These are phyloP conservation scores for Macrosiphum euphorbiae DNA, from an alignment of 2,888 invertebrate species.

Conservation along the genomic window DNA sequence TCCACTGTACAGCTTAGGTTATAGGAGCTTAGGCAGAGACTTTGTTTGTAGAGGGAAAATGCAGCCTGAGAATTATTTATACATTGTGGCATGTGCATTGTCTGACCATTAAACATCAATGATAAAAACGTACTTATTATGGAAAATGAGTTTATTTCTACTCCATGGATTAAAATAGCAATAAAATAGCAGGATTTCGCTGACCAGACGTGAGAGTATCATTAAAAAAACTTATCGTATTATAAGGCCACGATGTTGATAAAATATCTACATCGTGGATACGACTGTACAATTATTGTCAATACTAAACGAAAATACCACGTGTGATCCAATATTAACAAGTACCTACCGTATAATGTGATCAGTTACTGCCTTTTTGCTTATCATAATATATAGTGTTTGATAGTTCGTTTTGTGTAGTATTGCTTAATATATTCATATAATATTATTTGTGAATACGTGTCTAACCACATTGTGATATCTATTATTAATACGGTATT, in stretches of 20 bases:
- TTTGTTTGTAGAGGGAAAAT: too few relatives aligned
- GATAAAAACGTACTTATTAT: too few relatives aligned
- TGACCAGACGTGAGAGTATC: background rate
- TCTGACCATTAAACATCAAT: too few relatives aligned
- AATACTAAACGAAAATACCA: background rate
- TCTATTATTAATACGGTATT: background rate
- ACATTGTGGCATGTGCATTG: too few relatives aligned
- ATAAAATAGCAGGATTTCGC: background rate
- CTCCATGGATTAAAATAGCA: too few relatives aligned
- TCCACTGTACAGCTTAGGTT: too few relatives aligned
- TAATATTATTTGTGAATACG: background rate
- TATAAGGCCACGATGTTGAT: background rate
- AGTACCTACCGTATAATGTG: background rate
- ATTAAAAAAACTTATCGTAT: background rate
- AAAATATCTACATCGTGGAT: background rate
- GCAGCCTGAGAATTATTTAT: too few relatives aligned
- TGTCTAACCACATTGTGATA: background rate
- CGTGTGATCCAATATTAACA: constrained; percentile 5
- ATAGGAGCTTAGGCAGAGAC: too few relatives aligned
- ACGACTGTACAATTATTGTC: background rate
- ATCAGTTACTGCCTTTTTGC: background rate
- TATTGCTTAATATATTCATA: background rate
- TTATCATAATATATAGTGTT: background rate
- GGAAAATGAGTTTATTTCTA: background rate
- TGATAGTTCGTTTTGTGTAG: background rate